A percentile compares a stretch with the other conserved stretches of the same genome.
Evolutionary conservation across 2,888 invertebrate genomes (phyloP).

Genomic region (Gari tellinella): DNA sequence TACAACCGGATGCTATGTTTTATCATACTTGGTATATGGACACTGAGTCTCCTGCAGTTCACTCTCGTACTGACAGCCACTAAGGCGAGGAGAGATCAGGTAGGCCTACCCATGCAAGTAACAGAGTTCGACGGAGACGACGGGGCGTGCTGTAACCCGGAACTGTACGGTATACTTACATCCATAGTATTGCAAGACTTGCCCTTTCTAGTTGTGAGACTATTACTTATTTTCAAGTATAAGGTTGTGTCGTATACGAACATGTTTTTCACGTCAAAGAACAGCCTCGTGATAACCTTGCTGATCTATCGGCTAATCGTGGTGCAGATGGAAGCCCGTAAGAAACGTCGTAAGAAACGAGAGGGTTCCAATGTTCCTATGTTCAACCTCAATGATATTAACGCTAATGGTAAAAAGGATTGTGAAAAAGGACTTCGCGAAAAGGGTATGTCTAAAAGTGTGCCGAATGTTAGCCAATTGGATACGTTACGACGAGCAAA

Average conservation of each 20-base stretch:
- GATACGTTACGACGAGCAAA: conserved; percentile 8
- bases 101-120: conserved; percentile 63
- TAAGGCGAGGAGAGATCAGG: conserved; percentile 80
- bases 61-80: conserved; percentile 96
- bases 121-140: conserved; percentile 24
- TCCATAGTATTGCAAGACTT: conserved; percentile 82
- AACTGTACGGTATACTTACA: conserved; percentile 76
- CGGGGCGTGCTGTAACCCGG: conserved; percentile 72
- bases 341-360: conserved; percentile 31
- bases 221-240: conserved; percentile 94
- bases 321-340: conserved; percentile 53
- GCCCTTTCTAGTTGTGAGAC: conserved; percentile 84
- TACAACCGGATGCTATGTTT: conserved; percentile 92
- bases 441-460: conserved; percentile 22
- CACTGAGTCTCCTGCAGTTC: conserved; percentile 97
- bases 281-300: conserved; percentile 93
- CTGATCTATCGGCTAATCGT: conserved; percentile 91
- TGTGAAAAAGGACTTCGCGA: conserved; percentile 16
- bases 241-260: conserved; percentile 97
- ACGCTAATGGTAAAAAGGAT: conserved; percentile 28
- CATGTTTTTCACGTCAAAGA: conserved; percentile 97
- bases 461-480: conserved; percentile 26
- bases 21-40: conserved; percentile 95
- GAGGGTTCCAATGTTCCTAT: conserved; percentile 13
- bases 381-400: conserved; percentile 27